phyloP scores from a whole-genome alignment of 2,888 invertebrate genomes.

The Calameuta idolon region DNA sequence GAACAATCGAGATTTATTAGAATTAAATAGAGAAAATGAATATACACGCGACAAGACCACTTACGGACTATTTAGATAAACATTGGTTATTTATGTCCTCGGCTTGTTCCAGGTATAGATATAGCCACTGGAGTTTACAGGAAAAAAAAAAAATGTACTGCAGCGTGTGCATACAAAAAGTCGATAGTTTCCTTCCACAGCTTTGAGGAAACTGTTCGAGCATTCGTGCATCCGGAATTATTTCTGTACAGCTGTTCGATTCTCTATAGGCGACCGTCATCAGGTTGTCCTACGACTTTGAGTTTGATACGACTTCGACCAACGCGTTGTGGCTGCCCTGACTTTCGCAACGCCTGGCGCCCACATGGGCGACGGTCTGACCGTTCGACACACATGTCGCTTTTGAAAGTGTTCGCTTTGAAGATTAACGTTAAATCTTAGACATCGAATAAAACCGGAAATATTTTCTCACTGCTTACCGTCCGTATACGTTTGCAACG shows the following conservation, averaged over 20 bases:
- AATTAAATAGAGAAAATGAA: slow-evolving; percentile 40
- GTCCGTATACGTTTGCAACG: neutral
- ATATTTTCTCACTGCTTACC: neutral
- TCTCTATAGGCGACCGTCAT: neutral
- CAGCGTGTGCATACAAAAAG: neutral
- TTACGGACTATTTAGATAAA: slow-evolving; percentile 22
- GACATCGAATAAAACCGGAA: neutral
- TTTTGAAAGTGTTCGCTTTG: neutral
- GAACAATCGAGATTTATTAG: slow-evolving; percentile 34
- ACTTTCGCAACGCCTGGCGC: slow-evolving; percentile 31
- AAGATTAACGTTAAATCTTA: neutral
- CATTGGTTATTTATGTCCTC: neutral
- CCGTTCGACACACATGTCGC: slow-evolving; percentile 2
- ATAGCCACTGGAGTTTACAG: neutral
- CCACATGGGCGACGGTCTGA: slow-evolving; percentile 28
- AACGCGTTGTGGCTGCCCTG: neutral
- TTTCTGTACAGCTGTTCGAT: neutral
- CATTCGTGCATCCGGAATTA: neutral
- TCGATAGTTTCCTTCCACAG: neutral
- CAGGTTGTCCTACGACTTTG: neutral
- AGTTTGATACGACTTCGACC: slow-evolving; percentile 3
- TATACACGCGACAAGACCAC: slow-evolving; percentile 34
- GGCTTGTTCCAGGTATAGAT: neutral
- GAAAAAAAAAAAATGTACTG: neutral
- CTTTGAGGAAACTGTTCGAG: neutral